These are phyloP conservation scores for Perithous albicinctus DNA, from an alignment of 2,888 invertebrate genomes.

Conservation along the genomic window DNA sequence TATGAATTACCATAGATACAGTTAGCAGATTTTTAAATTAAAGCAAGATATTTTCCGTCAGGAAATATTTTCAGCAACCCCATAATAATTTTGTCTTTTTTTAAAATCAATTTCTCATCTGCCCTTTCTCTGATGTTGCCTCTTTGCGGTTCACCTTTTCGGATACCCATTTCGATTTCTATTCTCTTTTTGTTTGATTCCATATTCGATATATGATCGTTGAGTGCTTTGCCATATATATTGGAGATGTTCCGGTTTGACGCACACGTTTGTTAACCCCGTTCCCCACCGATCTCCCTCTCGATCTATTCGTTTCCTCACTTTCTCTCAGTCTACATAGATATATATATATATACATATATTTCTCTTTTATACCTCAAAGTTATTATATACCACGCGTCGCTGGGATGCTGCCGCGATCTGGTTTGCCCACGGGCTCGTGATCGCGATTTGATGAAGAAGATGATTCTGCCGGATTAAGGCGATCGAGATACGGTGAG, in stretches of 20 bases:
- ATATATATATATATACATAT: too few relatives aligned
- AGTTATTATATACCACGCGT: slow-evolving; percentile 47
- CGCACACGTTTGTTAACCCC: not conserved
- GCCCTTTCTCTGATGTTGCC: slow-evolving; percentile 6
- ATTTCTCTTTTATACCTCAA: slow-evolving; percentile 30
- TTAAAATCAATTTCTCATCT: not conserved
- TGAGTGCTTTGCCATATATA: not conserved
- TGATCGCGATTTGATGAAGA: slow-evolving; percentile 65
- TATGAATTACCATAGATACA: not conserved
- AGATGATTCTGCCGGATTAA: slow-evolving; percentile 66
- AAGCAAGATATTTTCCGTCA: not conserved
- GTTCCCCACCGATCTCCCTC: too few relatives aligned
- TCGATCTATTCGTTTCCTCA: slow-evolving; percentile 22
- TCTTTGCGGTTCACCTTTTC: slow-evolving; percentile 22
- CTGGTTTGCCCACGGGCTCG: slow-evolving; percentile 50
- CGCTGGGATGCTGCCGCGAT: slow-evolving; percentile 40
- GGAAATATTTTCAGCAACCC: not conserved
- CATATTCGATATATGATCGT: slow-evolving; percentile 4
- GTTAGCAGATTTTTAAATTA: not conserved
- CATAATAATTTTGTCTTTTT: not conserved
- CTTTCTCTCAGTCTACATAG: slow-evolving; percentile 11
- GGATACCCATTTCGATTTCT: slow-evolving; percentile 18
- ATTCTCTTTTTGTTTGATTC: slow-evolving; percentile 14
- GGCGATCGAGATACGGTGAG: slow-evolving; percentile 58
- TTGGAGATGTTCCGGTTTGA: slow-evolving; percentile 4